Evolutionary conservation across 1,140 invertebrate species (phyloP), one percentile per base, ranked within the genome.

Genomic region (Sarcophaga bullata): DNA sequence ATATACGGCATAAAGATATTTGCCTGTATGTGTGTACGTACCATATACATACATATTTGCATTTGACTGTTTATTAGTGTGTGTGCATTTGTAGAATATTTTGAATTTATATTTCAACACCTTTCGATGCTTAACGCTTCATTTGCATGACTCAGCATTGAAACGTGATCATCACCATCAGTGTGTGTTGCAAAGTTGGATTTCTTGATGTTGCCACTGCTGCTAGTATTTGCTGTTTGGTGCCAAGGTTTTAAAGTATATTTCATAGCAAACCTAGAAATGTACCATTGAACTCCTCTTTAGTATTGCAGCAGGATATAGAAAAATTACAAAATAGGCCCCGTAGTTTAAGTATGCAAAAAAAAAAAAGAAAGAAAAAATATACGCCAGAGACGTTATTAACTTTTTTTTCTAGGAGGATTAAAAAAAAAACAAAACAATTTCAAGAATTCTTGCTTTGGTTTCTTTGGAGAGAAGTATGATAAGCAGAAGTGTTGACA

Each of bases 121-220:
- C 62, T 68, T 68, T 68, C 62, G 62, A 68, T 68, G n/a, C 62
- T 68, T 68, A 68, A 68, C 62, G 62, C 62, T 68, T 68, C 62
- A 68, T 68, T 68, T 68, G 62, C 62, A 68, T 68, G 62, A 68
- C 62, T 37, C 25, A 68, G 62, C 62, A 68, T 68, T 68, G 62
- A 68, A 68, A 68, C 62, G 62, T 68, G 62, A 68, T 68, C 62
- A 68, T 62, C 58, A 62, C 15, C 15, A 17, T 68, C 17, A 6
- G 62, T 68, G 62, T 68, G 15, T 68, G 6, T 68, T 8, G n/a
- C 6, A 11, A 62, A 11, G 6, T 68, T 68, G 25, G 25, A 37
- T 68, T 68, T 19, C n/a, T 6, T 68, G 3, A 15, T 13, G 13
- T 58, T 13, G 54, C n/a, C 54, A 15, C 9, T 58, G 11, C 9